Evolutionary conservation across 2,888 invertebrate genomes (phyloP).

Genomic region (Xylocampa areola): DNA sequence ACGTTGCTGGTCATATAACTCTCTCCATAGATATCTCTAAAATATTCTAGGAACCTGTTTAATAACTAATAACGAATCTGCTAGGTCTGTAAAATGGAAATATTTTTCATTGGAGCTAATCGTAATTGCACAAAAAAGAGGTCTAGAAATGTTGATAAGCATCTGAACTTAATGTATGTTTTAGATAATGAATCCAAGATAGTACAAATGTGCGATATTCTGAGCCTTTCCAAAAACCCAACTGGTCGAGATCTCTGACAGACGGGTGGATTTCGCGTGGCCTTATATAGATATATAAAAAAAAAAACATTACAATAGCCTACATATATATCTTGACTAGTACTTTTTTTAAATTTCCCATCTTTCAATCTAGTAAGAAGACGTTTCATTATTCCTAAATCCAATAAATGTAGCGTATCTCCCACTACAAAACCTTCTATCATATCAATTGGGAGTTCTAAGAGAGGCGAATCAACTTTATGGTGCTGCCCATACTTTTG

Average conservation of each 20-base stretch:
- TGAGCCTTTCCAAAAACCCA: slow-evolving; percentile 15
- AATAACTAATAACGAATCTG: slow-evolving; percentile 9
- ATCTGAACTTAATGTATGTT: not conserved
- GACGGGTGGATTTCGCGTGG: slow-evolving; percentile 9
- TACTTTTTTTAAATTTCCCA: slow-evolving; percentile 10
- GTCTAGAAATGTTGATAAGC: slow-evolving; percentile 2
- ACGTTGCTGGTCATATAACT: too few species aligned
- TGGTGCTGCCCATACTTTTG: slow-evolving; percentile 12
- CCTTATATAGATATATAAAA: slow-evolving; percentile 5
- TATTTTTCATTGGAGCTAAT: slow-evolving; percentile 19
- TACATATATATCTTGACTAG: too few species aligned
- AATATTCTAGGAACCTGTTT: slow-evolving; percentile 1
- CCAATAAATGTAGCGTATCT: slow-evolving; percentile 5
- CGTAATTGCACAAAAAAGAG: slow-evolving; percentile 6
- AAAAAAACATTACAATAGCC: slow-evolving; percentile 20
- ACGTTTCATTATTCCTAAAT: slow-evolving; percentile 14
- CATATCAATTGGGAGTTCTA: slow-evolving; percentile 11
- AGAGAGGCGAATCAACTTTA: slow-evolving; percentile 11
- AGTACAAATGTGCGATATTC: slow-evolving; percentile 15
- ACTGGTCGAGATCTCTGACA: not conserved
- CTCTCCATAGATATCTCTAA: too few species aligned
- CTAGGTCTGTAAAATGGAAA: slow-evolving; percentile 6
- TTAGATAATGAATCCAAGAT: slow-evolving; percentile 5
- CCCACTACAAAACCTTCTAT: not conserved
- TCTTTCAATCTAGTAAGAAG: slow-evolving; percentile 8